Percentiles rank a stretch among this genome's conserved stretches.
phyloP scores from a whole-genome alignment of 2,113 vertebrate species.

The Dryoscopus gambensis region DNA sequence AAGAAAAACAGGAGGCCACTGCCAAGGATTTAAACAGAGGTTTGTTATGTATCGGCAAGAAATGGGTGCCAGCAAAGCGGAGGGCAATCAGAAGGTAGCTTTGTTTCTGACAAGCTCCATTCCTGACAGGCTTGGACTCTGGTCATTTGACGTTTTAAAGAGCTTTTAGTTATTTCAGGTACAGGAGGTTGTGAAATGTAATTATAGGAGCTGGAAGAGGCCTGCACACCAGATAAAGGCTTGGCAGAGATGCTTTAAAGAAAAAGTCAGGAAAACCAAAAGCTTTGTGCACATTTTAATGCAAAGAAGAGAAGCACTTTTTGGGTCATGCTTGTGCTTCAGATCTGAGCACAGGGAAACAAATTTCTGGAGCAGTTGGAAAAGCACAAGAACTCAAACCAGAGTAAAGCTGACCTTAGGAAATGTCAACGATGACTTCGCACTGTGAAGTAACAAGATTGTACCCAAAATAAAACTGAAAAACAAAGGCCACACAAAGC shows the following conservation, averaged over 20 bases:
- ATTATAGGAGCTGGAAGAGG: neutral
- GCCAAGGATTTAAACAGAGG: conserved; percentile 11
- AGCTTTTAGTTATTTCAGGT: conserved; percentile 36
- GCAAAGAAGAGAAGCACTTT: neutral
- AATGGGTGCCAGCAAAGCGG: neutral
- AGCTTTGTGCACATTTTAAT: neutral
- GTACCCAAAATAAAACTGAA: neutral
- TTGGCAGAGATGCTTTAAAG: neutral
- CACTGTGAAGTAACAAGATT: neutral
- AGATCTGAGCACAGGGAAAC: neutral
- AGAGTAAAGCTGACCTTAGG: neutral
- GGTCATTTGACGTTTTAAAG: conserved; percentile 38
- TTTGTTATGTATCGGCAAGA: neutral
- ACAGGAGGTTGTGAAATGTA: neutral
- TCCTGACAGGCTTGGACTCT: conserved; percentile 20
- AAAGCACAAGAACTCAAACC: neutral
- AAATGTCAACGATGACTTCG: neutral
- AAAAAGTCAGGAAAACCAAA: neutral
- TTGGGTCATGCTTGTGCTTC: neutral
- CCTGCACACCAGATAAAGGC: neutral
- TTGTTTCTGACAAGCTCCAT: conserved; percentile 3
- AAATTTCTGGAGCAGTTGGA: neutral
- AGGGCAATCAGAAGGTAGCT: conserved; percentile 19
- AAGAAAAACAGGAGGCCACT: neutral
- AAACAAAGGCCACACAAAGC: neutral